Conservation (phyloP, 1,140 invertebrate species). For the Leptopilina boulardi region DNA sequence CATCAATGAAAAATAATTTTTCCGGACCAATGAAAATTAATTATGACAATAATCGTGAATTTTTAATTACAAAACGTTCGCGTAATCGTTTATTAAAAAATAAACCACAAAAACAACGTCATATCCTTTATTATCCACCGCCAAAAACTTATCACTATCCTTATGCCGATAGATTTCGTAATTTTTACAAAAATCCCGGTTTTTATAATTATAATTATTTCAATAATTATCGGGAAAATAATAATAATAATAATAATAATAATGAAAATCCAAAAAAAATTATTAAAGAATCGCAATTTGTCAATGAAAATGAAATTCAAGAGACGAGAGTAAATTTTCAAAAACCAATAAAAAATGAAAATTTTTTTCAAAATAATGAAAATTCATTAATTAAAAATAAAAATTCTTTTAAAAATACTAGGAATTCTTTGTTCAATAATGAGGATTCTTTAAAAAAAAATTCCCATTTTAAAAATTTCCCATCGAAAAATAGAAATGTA, state of each 20-base stretch:
- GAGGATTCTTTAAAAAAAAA: too few relatives aligned
- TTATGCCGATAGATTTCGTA: not conserved
- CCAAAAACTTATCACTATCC: conserved; percentile 1
- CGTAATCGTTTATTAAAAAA: not conserved
- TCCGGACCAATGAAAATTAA: conserved; percentile 15
- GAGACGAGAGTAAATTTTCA: not conserved
- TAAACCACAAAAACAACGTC: conserved; percentile 23
- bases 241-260: not conserved
- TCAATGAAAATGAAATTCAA: too few relatives aligned
- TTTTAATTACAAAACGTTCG: not conserved
- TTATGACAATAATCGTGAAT: not conserved
- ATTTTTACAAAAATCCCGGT: conserved; percentile 8
- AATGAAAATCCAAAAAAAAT: not conserved
- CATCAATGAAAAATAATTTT: not conserved
- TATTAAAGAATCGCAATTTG: not conserved
- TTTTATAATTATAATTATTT: conserved; percentile 14
- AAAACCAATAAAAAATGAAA: not conserved
- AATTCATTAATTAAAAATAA: too few relatives aligned
- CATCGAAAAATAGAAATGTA: too few relatives aligned
- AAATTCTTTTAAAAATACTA: too few relatives aligned
- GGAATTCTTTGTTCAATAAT: too few relatives aligned
- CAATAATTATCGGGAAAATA: not conserved
- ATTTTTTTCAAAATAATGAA: too few relatives aligned
- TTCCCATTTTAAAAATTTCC: too few relatives aligned
- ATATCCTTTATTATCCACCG: conserved; percentile 9